Conservation (phyloP, 1,140 invertebrate genomes). For the Eulimnadia texana region DNA sequence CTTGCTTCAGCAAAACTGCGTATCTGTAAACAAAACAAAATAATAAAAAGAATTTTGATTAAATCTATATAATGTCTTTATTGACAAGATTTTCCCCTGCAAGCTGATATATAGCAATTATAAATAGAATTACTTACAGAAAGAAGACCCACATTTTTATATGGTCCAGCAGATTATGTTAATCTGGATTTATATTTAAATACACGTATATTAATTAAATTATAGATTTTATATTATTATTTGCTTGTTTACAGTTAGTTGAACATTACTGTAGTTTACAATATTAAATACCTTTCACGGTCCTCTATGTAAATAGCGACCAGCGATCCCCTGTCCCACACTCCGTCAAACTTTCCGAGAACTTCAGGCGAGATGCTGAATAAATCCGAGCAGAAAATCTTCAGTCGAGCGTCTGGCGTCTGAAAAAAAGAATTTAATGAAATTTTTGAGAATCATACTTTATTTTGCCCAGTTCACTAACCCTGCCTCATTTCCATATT, state of each 20-base stretch:
- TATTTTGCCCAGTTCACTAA: too few species aligned
- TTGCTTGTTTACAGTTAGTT: neutral
- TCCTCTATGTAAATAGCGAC: slow-evolving; percentile 18
- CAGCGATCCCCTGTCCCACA: slow-evolving; percentile 23
- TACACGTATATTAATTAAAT: neutral
- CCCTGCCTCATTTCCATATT: too few species aligned
- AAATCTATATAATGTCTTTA: neutral
- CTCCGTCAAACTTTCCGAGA: slow-evolving; percentile 21
- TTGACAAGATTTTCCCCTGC: neutral
- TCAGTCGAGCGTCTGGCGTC: slow-evolving; percentile 15
- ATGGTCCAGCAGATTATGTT: too few species aligned
- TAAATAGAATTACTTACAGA: neutral
- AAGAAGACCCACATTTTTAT: too few species aligned
- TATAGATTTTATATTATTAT: neutral
- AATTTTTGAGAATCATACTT: neutral
- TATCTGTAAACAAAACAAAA: slow-evolving; percentile 1
- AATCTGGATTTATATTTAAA: neutral
- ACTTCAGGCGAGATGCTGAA: slow-evolving; percentile 19
- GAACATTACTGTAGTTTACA: slow-evolving; percentile 14
- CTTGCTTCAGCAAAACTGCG: slow-evolving; percentile 5
- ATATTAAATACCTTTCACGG: slow-evolving; percentile 15
- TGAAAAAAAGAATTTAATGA: slow-evolving; percentile 5
- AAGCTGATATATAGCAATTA: too few species aligned
- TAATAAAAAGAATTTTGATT: neutral
- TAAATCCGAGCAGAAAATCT: slow-evolving; percentile 21